phyloP scores from a whole-genome alignment of 2,113 vertebrate species.

The Neotragus moschatus region DNA sequence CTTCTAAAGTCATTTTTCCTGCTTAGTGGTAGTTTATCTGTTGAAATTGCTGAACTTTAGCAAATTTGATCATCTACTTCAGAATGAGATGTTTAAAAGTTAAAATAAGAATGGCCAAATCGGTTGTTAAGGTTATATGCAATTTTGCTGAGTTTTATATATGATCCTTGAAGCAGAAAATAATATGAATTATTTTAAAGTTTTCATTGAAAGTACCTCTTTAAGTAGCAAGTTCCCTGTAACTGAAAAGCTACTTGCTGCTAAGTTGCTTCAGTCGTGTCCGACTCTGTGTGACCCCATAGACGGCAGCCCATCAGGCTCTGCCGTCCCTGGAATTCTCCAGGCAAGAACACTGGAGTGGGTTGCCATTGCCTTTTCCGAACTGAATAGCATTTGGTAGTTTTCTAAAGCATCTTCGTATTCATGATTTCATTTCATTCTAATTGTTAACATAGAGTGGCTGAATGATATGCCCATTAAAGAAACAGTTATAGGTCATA shows the following conservation, averaged over 20 bases:
- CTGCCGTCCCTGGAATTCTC: not conserved
- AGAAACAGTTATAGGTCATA: not conserved
- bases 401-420: not conserved
- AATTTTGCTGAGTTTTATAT: not conserved
- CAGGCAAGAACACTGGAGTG: not conserved
- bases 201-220: not conserved
- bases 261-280: not conserved
- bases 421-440: conserved; percentile 34
- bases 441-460: not conserved
- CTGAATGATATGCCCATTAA: not conserved
- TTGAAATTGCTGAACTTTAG: not conserved
- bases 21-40: not conserved
- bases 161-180: not conserved
- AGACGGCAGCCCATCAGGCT: not conserved
- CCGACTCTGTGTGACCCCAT: not conserved
- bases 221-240: not conserved
- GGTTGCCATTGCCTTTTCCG: not conserved
- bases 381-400: not conserved
- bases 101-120: not conserved
- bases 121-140: not conserved
- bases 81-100: not conserved
- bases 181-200: not conserved
- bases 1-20: not conserved
- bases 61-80: not conserved
- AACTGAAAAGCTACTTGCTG: not conserved